Percentiles rank a stretch among this genome's conserved stretches.
Evolutionary conservation across 2,113 vertebrate genomes (phyloP).

Genomic region (Cyanoliseus patagonus): DNA sequence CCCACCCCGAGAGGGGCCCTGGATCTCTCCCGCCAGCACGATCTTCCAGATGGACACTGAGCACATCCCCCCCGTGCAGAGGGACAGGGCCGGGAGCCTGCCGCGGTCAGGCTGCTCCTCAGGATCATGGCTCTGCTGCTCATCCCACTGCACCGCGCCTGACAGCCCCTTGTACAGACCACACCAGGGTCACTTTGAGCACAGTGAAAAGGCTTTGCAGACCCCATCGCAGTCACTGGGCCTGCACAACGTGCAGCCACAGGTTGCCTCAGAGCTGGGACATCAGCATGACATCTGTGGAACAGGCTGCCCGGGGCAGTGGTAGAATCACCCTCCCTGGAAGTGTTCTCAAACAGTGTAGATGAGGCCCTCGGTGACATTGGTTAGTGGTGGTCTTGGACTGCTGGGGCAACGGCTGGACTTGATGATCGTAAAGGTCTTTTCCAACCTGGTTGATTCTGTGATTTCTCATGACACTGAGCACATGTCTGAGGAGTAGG

Average conservation of each 20-base stretch:
- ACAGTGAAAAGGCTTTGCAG: fast-evolving
- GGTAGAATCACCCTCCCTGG: background rate
- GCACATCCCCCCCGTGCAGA: background rate
- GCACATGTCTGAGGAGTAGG: fast-evolving
- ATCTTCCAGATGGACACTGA: background rate
- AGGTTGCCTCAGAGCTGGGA: fast-evolving
- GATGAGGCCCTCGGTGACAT: background rate
- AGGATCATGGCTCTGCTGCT: background rate
- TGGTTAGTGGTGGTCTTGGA: background rate
- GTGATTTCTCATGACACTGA: fast-evolving
- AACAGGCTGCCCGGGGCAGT: background rate
- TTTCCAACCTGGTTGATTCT: background rate
- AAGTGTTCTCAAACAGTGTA: background rate
- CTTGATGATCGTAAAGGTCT: background rate
- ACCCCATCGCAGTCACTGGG: fast-evolving
- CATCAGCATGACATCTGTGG: fast-evolving
- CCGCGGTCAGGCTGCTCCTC: background rate
- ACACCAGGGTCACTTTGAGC: fast-evolving
- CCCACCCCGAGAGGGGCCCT: background rate
- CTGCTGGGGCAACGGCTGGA: background rate
- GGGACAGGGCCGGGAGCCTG: background rate
- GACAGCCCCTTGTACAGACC: fast-evolving
- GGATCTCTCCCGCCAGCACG: background rate
- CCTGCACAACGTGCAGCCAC: fast-evolving
- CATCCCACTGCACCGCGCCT: fast-evolving